Evolutionary conservation across 2,797 vertebrate genomes (phyloP).

Genomic region (Acipenser transmontanus): DNA sequence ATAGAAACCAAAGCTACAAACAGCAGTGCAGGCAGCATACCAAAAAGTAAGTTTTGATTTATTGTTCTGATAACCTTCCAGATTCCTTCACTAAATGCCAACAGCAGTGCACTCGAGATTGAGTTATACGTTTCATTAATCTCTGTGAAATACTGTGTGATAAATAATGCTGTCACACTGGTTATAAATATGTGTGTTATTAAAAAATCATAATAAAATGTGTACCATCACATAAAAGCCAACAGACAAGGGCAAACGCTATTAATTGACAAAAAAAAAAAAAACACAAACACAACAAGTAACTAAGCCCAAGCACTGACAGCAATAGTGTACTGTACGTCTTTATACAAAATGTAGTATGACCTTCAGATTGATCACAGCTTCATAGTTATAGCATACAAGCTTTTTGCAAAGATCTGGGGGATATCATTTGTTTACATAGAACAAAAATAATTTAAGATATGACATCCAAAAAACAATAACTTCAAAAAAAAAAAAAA

Average conservation of each 20-base stretch:
- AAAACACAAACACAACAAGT: too few species aligned
- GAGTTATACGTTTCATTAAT: conserved; percentile 63
- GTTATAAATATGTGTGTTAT: conserved; percentile 62
- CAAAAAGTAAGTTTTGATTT: conserved; percentile 48
- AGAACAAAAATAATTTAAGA: too few species aligned
- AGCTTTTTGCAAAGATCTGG: too few species aligned
- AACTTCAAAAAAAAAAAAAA: conserved; percentile 45
- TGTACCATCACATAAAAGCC: conserved; percentile 51
- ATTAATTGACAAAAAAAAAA: too few species aligned
- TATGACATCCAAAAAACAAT: conserved; percentile 40
- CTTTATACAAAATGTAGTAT: too few species aligned
- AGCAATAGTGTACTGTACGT: too few species aligned
- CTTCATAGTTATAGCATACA: too few species aligned
- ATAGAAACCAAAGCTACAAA: conserved; percentile 41
- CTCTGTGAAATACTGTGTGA: conserved; percentile 48
- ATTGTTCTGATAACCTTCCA: conserved; percentile 64
- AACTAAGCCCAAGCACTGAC: too few species aligned
- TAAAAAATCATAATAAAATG: conserved; percentile 55
- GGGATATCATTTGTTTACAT: too few species aligned
- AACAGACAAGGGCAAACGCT: conserved; percentile 18
- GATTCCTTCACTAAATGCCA: conserved; percentile 50
- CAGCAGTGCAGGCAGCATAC: conserved; percentile 48
- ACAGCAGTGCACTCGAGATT: conserved; percentile 45
- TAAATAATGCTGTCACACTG: conserved; percentile 49
- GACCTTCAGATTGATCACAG: too few species aligned